Evolutionary conservation across 2,888 invertebrate species (phyloP), one percentile per base, ranked within the genome.

Genomic region (Cylloceria caligata): DNA sequence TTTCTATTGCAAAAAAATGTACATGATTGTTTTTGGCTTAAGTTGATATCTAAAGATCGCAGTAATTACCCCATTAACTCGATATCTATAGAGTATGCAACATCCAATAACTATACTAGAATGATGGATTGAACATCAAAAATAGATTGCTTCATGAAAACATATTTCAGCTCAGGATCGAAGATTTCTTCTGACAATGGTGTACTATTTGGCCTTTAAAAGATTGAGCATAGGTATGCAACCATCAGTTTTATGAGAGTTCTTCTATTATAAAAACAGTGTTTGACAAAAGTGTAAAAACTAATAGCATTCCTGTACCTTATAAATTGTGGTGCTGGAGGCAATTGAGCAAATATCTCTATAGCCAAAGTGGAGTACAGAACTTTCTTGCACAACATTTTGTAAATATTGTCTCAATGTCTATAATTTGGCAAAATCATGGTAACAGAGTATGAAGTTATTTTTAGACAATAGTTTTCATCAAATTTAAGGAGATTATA

Each of bases 221-320:
- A 76, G 74, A 69, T 85, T 88, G 76, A 85, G 83, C 85, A 57
- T 87, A 87, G 88, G 88, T 88, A 87, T 79, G 85, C 62, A 49
- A 82, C 27, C 71, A 80, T 81, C 76, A 71, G 52, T 79, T 83
- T 55, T 21, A 67, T 62, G 49, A 65, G 55, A 47, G 49, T 60
- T 30, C 78, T 80, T 11, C 60, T 21, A 13, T 42, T 30, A 3
- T 6, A 34, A 16, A 24, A 45, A 39, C 39, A 57, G 55, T 11
- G 69, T 42, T 55, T 42, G 11, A 39, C 52, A 24, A 55, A 55
- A 19, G 9, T 42, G 13, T 24, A 42, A 39, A 9, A 3, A 69
- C 64, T 72, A 75, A 75, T 57, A 30, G 27, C 30, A n/a, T 57
- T 6, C 30, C 30, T 16, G 11, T 52, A 24, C 24, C 49, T 49